phyloP scores from a whole-genome alignment of 2,113 vertebrate species.

The Pitta sordida region DNA sequence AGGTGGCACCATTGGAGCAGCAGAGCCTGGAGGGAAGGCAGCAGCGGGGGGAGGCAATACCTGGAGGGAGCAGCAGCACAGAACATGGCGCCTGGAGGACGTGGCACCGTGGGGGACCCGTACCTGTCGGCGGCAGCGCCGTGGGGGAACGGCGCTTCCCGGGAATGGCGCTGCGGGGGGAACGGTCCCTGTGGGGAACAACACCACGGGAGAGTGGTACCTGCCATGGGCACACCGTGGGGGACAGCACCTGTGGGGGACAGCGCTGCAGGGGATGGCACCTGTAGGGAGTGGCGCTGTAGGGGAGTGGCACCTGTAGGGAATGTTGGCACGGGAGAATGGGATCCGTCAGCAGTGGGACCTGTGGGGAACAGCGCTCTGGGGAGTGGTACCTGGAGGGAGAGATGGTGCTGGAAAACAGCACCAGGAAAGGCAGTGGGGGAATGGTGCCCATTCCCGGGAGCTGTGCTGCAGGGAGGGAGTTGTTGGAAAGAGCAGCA shows the following conservation, averaged over 20 bases:
- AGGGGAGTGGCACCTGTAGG: background rate
- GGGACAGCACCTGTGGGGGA: background rate
- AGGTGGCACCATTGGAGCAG: background rate
- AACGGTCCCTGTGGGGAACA: background rate
- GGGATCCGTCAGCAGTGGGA: background rate
- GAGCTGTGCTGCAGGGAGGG: background rate
- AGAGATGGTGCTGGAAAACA: accelerated
- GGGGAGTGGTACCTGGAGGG: background rate
- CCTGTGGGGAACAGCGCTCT: background rate
- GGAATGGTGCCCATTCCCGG: background rate
- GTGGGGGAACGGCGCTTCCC: background rate
- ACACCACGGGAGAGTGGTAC: background rate
- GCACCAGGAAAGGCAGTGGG: background rate
- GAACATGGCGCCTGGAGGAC: slow-evolving; percentile 15
- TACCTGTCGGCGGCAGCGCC: background rate
- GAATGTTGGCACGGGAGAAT: background rate
- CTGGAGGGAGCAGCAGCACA: background rate
- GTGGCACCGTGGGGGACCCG: background rate
- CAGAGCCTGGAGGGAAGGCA: background rate
- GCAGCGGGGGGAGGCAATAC: background rate
- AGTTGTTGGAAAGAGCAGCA: background rate
- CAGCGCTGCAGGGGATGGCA: background rate
- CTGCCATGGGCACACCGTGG: accelerated
- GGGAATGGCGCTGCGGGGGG: background rate
- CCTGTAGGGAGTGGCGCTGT: background rate